Base-by-base conservation (phyloP, 2,797 vertebrate genomes). In the Lutjanus argentimaculatus region DNA sequence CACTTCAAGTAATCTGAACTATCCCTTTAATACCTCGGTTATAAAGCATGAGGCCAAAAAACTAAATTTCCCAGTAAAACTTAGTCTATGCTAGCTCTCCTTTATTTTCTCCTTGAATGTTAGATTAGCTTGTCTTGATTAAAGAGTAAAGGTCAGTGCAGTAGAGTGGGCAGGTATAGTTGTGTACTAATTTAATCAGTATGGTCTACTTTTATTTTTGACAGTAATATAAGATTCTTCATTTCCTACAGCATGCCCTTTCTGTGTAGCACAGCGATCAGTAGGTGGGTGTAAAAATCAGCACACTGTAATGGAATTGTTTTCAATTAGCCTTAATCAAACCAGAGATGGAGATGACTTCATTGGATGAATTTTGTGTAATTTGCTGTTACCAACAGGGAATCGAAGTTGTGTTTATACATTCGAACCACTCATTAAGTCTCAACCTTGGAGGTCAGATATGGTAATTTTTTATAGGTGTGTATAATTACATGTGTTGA, bases 321-420 rank as follows among this genome's bases (percentile, higher is more conserved):
- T 90, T 94, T 94, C 89, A 93, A 92, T 95, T 93, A 91, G 90
- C 68, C 65, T 82, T 91, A 94, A 95, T 96, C 91, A 93, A 93
- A 92, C 62, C 87, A 75, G 91, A 88, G 79, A 85, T 84, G 85
- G 83, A 75, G 91, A 90, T 70, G 91, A 94, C 93, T 94, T 91
- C 82, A 83, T 91, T 82, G 86, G 79, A 75, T 88, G 79, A 89
- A 90, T 94, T 89, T 85, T 63, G 62, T 86, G 85, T 91, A 92
- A 95, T 95, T 93, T 86, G 80, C 86, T 21, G 76, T 79, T 79
- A 84, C 85, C 89, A 82, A 79, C 86, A 72, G 92, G 86, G 92
- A 91, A 89, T 91, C 53, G 0, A 80, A 91, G 89, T 67, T 90
- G 92, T 93, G 93, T 84, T 91, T 82, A 89, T 88, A 82, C 92